Conservation (phyloP, 64 coral and sea anemone genomes). For the Actinia equina region DNA sequence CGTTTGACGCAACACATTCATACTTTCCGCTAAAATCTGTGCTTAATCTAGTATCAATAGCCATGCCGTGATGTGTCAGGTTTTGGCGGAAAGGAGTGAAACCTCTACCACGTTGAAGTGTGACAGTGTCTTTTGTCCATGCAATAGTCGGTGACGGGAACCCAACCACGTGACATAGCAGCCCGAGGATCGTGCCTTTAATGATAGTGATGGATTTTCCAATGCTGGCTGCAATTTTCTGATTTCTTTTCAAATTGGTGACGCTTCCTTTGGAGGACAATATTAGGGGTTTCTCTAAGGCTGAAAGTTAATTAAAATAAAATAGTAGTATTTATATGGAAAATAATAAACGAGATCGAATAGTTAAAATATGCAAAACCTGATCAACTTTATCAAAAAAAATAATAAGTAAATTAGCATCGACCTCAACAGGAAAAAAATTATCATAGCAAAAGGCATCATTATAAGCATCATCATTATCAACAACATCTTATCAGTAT, state of each 20-base stretch:
- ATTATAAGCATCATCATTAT: not conserved
- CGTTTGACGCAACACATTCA: conserved; percentile 52
- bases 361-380: too few relatives aligned
- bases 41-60: conserved; percentile 41
- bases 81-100: conserved; percentile 16
- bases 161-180: conserved; percentile 33
- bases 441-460: not conserved
- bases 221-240: conserved; percentile 12
- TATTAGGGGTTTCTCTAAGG: conserved; percentile 27
- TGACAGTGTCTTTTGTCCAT: conserved; percentile 34
- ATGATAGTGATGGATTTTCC: conserved; percentile 38
- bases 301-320: conserved; percentile 13
- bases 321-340: not conserved
- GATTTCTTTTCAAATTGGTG: conserved; percentile 3
- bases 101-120: not conserved
- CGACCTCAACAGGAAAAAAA: too few relatives aligned
- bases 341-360: not conserved
- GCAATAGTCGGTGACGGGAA: conserved; percentile 33
- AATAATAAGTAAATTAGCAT: too few relatives aligned
- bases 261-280: conserved; percentile 10
- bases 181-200: conserved; percentile 9
- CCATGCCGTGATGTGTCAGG: not conserved
- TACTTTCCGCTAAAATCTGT: conserved; percentile 19
- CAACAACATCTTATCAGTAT: too few relatives aligned
- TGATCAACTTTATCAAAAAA: too few relatives aligned